phyloP scores from a whole-genome alignment of 2,888 invertebrate species.

The Sphinx pinastri region DNA sequence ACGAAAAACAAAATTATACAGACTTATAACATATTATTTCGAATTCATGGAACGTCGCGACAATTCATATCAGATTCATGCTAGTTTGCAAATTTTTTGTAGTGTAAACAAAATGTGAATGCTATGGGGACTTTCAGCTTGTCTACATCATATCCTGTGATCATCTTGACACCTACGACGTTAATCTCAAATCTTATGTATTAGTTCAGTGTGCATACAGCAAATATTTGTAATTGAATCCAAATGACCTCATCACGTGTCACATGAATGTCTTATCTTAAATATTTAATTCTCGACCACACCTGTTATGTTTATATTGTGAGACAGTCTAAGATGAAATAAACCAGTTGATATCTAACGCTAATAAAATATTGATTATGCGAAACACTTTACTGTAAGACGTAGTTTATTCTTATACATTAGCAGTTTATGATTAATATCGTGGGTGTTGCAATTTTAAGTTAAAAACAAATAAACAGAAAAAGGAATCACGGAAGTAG shows the following conservation, averaged over 20 bases:
- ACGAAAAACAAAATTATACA: no score
- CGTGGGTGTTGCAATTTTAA: no score
- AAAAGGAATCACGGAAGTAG: no score
- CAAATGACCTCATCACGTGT: constrained; percentile 35
- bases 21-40: no score
- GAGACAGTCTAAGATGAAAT: constrained; percentile 7
- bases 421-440: no score
- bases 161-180: neutral
- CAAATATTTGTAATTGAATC: constrained; percentile 23
- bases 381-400: neutral
- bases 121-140: neutral
- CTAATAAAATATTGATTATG: neutral
- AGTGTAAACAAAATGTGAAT: no score
- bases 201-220: neutral
- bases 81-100: no score
- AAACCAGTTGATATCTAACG: neutral
- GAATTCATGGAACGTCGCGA: no score
- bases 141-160: neutral
- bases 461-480: no score
- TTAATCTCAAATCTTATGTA: neutral
- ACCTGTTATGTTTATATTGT: constrained; percentile 32
- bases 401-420: no score
- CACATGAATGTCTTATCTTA: constrained; percentile 36
- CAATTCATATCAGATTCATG: no score
- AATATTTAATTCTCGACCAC: constrained; percentile 37